Evolutionary conservation across 1,140 invertebrate species (phyloP).

Genomic region (Drosophila baimaii): DNA sequence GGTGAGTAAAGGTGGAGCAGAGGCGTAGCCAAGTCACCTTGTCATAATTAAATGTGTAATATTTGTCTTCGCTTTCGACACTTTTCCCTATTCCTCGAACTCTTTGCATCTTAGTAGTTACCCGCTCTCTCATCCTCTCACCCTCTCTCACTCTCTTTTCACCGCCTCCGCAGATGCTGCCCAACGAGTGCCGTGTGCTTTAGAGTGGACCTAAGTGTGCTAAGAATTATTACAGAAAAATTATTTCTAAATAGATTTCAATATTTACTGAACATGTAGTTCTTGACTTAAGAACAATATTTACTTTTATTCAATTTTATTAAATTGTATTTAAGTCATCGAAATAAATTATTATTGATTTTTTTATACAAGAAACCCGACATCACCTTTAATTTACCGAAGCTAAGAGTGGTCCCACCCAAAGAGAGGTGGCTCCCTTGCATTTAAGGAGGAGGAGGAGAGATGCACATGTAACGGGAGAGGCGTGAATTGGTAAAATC

Average conservation of each 20-base stretch:
- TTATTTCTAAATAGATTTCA: background rate
- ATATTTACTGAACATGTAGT: background rate
- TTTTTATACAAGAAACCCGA: background rate
- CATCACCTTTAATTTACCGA: background rate
- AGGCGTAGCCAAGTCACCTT: conserved; percentile 46
- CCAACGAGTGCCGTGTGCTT: conserved; percentile 46
- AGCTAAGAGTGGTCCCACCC: background rate
- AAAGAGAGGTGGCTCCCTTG: background rate
- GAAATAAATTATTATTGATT: background rate
- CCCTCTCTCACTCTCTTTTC: background rate
- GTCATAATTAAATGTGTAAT: conserved; percentile 81
- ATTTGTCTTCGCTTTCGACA: conserved; percentile 73
- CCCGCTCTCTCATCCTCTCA: background rate
- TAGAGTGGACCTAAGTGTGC: background rate
- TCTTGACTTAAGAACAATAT: background rate
- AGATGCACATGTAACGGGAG: conserved; percentile 16
- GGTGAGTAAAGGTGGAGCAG: conserved; percentile 13
- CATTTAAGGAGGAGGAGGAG: background rate
- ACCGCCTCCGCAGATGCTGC: conserved; percentile 22
- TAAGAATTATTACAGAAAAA: background rate
- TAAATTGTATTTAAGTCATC: background rate
- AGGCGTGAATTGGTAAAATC: conserved; percentile 71
- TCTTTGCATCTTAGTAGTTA: conserved; percentile 7
- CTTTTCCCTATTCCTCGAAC: conserved; percentile 47
- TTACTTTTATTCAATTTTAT: too few species aligned